Evolutionary conservation across 37 sponge, comb jelly and placozoan species (phyloP).

Genomic region (Lycopodina hypogea): DNA sequence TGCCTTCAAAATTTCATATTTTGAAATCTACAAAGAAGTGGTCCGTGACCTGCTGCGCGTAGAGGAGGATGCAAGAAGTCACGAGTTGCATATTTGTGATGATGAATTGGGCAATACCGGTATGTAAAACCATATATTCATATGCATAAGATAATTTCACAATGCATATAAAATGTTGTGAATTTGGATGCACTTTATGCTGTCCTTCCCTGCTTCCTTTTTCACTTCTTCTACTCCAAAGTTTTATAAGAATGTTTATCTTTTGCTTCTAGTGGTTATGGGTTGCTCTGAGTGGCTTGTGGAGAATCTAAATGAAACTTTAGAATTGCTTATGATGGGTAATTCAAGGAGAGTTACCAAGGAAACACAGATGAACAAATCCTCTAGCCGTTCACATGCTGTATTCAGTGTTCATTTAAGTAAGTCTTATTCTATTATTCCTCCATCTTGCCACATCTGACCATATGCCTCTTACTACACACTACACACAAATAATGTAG

Average conservation of each 20-base stretch:
- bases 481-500: no score
- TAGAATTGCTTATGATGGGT: constrained; percentile 63
- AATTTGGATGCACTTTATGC: no score
- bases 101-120: constrained; percentile 73
- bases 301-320: constrained; percentile 42
- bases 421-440: no score
- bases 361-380: constrained; percentile 78
- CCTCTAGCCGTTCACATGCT: constrained; percentile 83
- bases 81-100: constrained; percentile 68
- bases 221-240: background rate
- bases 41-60: constrained; percentile 80
- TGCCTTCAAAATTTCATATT: constrained; percentile 70
- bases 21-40: constrained; percentile 98
- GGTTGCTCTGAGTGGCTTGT: constrained; percentile 44
- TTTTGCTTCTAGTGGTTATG: no score
- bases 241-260: no score
- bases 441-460: no score
- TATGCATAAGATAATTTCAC: no score
- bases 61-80: background rate
- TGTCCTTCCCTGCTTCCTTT: background rate
- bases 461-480: no score
- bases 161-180: no score
- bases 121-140: constrained; percentile 2
- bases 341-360: constrained; percentile 64
- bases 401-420: constrained; percentile 71